Evolutionary conservation across 1,140 invertebrate species (phyloP).

Genomic region (Capitella teleta): DNA sequence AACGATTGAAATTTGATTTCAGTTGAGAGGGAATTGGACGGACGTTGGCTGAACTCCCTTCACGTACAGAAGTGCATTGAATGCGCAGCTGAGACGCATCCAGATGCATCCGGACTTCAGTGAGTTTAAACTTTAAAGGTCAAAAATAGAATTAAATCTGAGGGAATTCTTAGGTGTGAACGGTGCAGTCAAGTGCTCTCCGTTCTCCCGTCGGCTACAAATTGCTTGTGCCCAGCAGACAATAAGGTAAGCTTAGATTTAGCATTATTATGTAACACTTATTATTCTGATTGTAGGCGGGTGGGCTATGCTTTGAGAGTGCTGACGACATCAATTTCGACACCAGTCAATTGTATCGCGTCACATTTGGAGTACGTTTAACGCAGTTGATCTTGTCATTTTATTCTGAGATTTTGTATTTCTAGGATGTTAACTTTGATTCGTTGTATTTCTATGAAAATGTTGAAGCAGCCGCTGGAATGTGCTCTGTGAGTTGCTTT

Average conservation of each 20-base stretch:
- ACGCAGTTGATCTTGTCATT: background rate
- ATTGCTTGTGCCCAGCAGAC: constrained; percentile 13
- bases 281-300: constrained; percentile 15
- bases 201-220: constrained; percentile 2
- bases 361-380: constrained; percentile 6
- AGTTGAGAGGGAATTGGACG: no score
- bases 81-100: background rate
- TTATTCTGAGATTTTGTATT: constrained; percentile 3
- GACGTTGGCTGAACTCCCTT: no score
- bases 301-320: constrained; percentile 21
- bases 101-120: no score
- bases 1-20: no score
- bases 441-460: constrained; percentile 46
- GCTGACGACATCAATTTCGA: constrained; percentile 5
- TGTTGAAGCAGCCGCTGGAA: constrained; percentile 39
- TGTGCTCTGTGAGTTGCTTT: constrained; percentile 50
- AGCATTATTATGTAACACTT: background rate
- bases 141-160: no score
- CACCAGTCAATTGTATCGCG: background rate
- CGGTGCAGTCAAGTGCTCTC: constrained; percentile 19
- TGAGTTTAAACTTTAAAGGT: no score
- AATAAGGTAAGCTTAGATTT: constrained; percentile 3
- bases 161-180: constrained; percentile 20
- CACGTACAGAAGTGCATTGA: no score
- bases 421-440: constrained; percentile 20